phyloP scores from a whole-genome alignment of 2,797 vertebrate species.

The Propithecus perrieri region DNA sequence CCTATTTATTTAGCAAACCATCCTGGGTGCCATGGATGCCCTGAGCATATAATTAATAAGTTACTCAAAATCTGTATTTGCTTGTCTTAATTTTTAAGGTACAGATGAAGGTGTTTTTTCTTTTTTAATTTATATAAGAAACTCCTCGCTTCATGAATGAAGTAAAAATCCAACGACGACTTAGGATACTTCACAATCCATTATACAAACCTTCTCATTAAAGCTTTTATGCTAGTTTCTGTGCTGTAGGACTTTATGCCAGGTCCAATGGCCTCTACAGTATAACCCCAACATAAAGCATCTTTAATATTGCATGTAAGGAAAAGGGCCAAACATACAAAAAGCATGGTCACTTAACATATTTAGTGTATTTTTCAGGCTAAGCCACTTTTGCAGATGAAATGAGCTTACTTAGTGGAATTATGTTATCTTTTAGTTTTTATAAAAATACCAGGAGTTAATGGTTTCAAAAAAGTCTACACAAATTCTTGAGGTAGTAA shows the following conservation, averaged over 20 bases:
- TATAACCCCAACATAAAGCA: not conserved
- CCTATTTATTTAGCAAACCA: not conserved
- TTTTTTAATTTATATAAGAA: not conserved
- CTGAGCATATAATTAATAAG: not conserved
- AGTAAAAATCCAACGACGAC: not conserved
- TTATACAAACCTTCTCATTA: not conserved
- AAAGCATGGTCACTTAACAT: not conserved
- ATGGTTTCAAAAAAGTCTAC: not conserved
- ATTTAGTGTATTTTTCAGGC: not conserved
- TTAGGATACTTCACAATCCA: not conserved
- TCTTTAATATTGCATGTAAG: not conserved
- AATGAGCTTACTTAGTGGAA: not conserved
- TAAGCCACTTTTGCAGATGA: not conserved
- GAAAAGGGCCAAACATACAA: not conserved
- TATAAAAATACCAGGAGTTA: not conserved
- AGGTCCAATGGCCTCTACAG: rapidly evolving
- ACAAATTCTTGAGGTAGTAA: not conserved
- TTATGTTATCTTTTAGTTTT: not conserved
- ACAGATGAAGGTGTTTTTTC: not conserved
- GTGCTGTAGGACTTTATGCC: not conserved
- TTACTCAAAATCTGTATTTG: not conserved
- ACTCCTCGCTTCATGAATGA: not conserved
- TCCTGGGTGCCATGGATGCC: not conserved
- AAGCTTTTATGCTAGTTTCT: not conserved
- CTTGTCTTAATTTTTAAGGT: not conserved